Conservation (phyloP, 2,888 invertebrate genomes). For the Trichopria drosophilae region DNA sequence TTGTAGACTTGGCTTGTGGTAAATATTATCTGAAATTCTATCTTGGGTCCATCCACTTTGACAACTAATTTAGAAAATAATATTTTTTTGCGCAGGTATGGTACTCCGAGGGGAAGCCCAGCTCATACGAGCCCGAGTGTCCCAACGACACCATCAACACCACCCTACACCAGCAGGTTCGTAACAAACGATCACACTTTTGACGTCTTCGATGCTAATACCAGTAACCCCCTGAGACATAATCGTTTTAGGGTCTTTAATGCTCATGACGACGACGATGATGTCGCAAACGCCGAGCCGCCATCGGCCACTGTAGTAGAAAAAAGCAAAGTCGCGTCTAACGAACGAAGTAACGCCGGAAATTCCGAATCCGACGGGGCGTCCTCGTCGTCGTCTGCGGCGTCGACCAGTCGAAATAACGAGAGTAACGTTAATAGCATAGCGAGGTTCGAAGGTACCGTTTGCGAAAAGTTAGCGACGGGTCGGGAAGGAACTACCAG, state of each 20-base stretch:
- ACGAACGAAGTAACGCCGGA: too few species aligned
- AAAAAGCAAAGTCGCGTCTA: too few species aligned
- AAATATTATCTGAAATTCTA: too few species aligned
- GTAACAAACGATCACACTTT: slow-evolving; percentile 53
- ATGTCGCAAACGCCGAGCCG: slow-evolving; percentile 33
- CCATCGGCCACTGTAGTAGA: too few species aligned
- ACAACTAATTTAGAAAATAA: too few species aligned
- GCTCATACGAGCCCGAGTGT: slow-evolving; percentile 46
- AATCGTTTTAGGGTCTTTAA: slow-evolving; percentile 54
- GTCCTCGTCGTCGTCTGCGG: slow-evolving; percentile 31
- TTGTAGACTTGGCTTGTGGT: too few species aligned
- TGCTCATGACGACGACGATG: slow-evolving; percentile 38
- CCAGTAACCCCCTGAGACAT: slow-evolving; percentile 53
- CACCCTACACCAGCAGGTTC: slow-evolving; percentile 69
- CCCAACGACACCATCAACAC: slow-evolving; percentile 41
- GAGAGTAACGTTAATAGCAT: slow-evolving; percentile 13
- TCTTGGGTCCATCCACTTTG: too few species aligned
- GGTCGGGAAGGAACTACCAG: too few species aligned
- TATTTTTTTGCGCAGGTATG: slow-evolving; percentile 47
- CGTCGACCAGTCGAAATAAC: slow-evolving; percentile 19
- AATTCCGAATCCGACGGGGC: slow-evolving; percentile 22
- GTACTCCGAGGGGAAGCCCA: slow-evolving; percentile 56
- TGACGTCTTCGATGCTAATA: slow-evolving; percentile 51
- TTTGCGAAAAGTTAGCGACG: slow-evolving; percentile 29
- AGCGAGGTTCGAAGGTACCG: slow-evolving; percentile 27